These are phyloP conservation scores for Marasmarcha lunaedactyla DNA, from an alignment of 2,888 invertebrate species.

Conservation along the genomic window DNA sequence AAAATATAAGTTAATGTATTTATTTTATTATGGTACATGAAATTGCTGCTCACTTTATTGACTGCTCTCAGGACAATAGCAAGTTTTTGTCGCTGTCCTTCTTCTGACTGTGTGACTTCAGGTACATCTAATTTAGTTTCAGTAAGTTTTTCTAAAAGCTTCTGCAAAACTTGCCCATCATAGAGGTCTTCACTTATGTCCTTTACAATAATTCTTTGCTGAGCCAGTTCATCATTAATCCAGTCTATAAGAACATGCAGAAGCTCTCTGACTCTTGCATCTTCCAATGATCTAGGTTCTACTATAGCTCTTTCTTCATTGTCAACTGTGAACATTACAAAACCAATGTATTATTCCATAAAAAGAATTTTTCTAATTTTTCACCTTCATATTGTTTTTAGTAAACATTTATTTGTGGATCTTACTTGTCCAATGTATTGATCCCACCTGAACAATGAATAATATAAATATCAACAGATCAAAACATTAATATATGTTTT, in stretches of 20 bases:
- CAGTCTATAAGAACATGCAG: conserved; percentile 92
- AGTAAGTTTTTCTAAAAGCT: conserved; percentile 85
- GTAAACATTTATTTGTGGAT: too few relatives aligned
- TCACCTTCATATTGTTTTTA: too few relatives aligned
- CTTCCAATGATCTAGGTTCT: conserved; percentile 87
- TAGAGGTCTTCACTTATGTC: conserved; percentile 96
- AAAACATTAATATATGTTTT: too few relatives aligned
- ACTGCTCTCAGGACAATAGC: conserved; percentile 89
- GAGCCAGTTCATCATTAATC: conserved; percentile 98
- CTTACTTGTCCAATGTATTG: too few relatives aligned
- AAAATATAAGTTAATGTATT: too few relatives aligned
- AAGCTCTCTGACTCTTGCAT: conserved; percentile 87
- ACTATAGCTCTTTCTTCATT: conserved; percentile 98
- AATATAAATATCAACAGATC: too few relatives aligned
- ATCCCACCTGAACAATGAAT: too few relatives aligned
- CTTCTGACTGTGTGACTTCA: conserved; percentile 98
- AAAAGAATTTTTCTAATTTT: too few relatives aligned
- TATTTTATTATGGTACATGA: too few relatives aligned
- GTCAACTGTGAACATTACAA: conserved; percentile 81
- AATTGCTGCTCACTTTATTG: conserved; percentile 75
- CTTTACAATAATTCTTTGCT: conserved; percentile 96
- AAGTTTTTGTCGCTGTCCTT: conserved; percentile 95
- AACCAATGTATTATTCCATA: conserved; percentile 4
- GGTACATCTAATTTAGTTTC: conserved; percentile 93
- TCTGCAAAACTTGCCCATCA: conserved; percentile 89